Percentiles rank a stretch among this genome's conserved stretches.
Evolutionary conservation across 2,113 vertebrate genomes (phyloP).

Genomic region (Epinephelus lanceolatus): DNA sequence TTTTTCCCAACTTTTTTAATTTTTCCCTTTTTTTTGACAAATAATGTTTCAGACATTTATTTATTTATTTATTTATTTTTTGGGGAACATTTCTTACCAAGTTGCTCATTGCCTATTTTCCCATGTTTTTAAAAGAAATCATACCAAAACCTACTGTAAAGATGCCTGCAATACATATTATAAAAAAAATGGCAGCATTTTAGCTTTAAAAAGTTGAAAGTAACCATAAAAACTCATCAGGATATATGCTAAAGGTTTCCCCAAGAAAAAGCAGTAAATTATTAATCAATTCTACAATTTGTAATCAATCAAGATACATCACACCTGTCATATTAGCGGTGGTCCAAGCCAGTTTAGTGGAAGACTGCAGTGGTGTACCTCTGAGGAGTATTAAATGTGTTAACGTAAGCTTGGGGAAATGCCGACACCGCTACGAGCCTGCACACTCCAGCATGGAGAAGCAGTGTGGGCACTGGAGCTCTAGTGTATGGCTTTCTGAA

Average conservation of each 20-base stretch:
- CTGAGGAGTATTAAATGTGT: neutral
- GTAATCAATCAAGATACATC: neutral
- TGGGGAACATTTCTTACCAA: no score
- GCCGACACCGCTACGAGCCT: neutral
- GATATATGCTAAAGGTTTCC: neutral
- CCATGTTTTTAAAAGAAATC: no score
- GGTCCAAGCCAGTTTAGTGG: neutral
- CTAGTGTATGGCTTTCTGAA: constrained; percentile 34
- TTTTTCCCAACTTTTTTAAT: no score
- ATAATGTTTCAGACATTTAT: no score
- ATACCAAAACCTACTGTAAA: neutral
- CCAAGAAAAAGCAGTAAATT: no score
- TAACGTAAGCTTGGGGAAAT: neutral
- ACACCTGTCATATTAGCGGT: neutral
- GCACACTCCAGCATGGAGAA: neutral
- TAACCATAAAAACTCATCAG: neutral
- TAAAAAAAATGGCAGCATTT: neutral
- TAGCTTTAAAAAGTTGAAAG: neutral
- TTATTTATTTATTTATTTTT: no score
- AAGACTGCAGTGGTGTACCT: neutral
- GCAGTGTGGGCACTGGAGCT: constrained; percentile 16
- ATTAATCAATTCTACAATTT: neutral
- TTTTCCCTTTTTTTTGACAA: no score
- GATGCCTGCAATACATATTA: neutral
- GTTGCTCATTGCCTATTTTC: no score